phyloP scores from a whole-genome alignment of 2,113 vertebrate genomes.

The Callipepla squamata region DNA sequence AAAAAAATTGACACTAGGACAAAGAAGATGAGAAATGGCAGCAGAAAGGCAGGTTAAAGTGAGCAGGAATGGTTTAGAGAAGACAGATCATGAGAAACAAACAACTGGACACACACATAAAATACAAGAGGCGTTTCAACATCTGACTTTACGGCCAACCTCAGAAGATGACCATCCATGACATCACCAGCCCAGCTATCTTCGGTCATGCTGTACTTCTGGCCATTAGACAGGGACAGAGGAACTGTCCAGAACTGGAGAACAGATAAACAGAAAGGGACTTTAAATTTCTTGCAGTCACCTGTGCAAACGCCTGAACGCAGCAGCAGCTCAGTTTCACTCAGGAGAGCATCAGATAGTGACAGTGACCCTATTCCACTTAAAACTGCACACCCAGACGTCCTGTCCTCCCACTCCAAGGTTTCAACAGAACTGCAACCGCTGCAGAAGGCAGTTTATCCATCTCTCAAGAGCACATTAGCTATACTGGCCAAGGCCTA shows the following conservation, averaged over 20 bases:
- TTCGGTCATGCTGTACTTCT: not conserved
- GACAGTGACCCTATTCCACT: not conserved
- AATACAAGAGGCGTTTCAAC: not conserved
- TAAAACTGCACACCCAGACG: not conserved
- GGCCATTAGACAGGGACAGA: not conserved
- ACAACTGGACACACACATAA: not conserved
- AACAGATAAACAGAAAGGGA: not conserved
- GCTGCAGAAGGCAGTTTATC: not conserved
- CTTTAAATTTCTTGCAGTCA: not conserved
- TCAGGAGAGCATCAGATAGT: not conserved
- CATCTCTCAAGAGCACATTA: not conserved
- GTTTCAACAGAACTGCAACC: not conserved
- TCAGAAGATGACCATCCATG: slow-evolving; percentile 6
- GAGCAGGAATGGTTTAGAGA: not conserved
- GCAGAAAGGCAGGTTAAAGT: not conserved
- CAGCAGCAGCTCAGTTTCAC: not conserved
- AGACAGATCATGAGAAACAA: not conserved
- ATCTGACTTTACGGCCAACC: slow-evolving; percentile 28
- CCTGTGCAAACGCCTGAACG: not conserved
- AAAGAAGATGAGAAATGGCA: not conserved
- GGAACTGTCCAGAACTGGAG: slow-evolving; percentile 14
- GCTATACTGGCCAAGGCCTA: not conserved
- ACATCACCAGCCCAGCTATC: not conserved
- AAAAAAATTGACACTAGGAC: not conserved
- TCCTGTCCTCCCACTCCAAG: not conserved